Conservation (phyloP, 92 coral and sea anemone genomes). For the Diadumene lineata region DNA sequence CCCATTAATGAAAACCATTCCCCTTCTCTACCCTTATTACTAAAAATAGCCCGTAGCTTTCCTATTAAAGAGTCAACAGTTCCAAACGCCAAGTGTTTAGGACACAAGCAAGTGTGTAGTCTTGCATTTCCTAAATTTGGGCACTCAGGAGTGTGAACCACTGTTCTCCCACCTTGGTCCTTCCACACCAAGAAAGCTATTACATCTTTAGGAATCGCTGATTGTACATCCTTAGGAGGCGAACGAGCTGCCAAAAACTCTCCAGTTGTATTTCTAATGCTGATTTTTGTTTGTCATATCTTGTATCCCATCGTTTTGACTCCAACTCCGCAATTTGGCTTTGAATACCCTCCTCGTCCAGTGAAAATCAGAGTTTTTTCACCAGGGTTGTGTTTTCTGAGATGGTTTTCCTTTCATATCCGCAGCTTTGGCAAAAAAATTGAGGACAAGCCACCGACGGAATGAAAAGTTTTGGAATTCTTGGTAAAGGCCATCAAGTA, state of each 20-base stretch:
- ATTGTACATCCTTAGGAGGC: conserved; percentile 14
- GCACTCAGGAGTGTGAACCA: not conserved
- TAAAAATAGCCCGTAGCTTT: conserved; percentile 24
- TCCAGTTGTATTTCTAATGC: conserved; percentile 1
- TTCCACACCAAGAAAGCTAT: conserved; percentile 14
- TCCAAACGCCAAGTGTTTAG: conserved; percentile 24
- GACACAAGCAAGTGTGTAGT: conserved; percentile 7
- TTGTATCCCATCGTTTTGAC: not conserved
- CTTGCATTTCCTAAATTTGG: not conserved
- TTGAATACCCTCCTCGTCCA: not conserved
- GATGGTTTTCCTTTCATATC: conserved; percentile 19
- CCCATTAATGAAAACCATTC: conserved; percentile 22
- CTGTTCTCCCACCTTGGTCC: conserved; percentile 2
- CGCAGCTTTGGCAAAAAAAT: conserved; percentile 60
- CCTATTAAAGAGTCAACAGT: conserved; percentile 30
- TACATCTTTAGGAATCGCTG: conserved; percentile 20
- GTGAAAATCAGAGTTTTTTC: not conserved
- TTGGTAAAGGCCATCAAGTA: conserved; percentile 25
- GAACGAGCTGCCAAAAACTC: not conserved
- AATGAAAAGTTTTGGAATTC: conserved; percentile 27
- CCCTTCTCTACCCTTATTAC: not conserved
- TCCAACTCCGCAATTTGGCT: not conserved
- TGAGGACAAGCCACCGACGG: conserved; percentile 48
- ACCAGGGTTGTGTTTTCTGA: not conserved
- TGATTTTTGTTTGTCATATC: too few relatives aligned